These are phyloP conservation scores for Lagopus muta DNA, from an alignment of 2,113 vertebrate species.

Conservation along the genomic window DNA sequence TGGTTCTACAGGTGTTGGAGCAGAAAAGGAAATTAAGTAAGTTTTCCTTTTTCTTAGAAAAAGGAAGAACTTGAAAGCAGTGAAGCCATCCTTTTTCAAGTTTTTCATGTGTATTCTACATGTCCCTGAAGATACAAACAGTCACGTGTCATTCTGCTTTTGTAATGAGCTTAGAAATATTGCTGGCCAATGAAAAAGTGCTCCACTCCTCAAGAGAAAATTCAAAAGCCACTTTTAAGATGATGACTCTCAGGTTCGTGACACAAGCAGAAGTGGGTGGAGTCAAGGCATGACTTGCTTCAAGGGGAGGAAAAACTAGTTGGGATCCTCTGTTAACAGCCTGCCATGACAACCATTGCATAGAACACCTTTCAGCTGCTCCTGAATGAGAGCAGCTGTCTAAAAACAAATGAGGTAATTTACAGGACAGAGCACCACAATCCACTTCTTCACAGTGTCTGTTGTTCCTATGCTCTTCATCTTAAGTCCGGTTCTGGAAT, in stretches of 20 bases:
- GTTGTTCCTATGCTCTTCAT: not conserved
- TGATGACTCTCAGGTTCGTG: not conserved
- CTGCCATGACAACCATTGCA: not conserved
- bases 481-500: not conserved
- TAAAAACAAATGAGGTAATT: not conserved
- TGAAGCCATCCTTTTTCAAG: too few species aligned
- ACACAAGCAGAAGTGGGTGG: not conserved
- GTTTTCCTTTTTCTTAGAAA: not conserved
- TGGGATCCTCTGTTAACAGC: not conserved
- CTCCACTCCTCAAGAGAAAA: not conserved
- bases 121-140: not conserved
- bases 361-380: not conserved
- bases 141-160: not conserved
- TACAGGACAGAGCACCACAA: not conserved
- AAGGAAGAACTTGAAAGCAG: too few species aligned
- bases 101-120: not conserved
- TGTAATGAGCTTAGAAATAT: fast-evolving
- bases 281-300: not conserved
- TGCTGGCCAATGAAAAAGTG: not conserved
- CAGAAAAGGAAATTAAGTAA: not conserved
- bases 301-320: not conserved
- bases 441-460: not conserved
- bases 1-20: not conserved
- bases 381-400: not conserved
- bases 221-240: not conserved